Percentiles rank a stretch among this genome's conserved stretches.
phyloP scores from a whole-genome alignment of 2,888 invertebrate genomes.

The Argyra leucocephala region DNA sequence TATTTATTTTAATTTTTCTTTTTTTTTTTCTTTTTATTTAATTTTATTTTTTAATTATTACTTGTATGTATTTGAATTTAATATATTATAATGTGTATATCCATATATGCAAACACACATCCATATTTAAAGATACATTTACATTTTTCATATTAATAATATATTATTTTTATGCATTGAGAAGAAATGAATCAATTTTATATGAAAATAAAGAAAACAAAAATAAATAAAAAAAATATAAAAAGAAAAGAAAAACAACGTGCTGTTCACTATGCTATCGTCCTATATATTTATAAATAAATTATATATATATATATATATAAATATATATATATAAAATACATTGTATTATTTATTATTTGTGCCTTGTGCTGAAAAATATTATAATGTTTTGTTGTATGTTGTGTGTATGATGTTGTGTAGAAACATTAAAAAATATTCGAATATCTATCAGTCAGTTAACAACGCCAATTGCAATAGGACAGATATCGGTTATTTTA shows the following conservation, averaged over 20 bases:
- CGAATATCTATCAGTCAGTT: slow-evolving; percentile 1
- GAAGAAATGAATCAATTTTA: background rate
- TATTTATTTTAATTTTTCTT: background rate
- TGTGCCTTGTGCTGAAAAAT: no score
- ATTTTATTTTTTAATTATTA: no score
- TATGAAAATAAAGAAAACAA: background rate
- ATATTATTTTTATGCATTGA: background rate
- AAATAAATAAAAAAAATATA: background rate
- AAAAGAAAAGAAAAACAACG: background rate
- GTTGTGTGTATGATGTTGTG: background rate
- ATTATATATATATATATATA: no score
- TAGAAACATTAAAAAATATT: background rate
- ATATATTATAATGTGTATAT: no score
- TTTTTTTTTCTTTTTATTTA: background rate
- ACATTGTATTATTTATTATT: no score
- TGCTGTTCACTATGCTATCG: background rate
- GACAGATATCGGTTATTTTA: slow-evolving; percentile 1
- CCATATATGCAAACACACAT: no score
- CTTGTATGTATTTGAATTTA: no score
- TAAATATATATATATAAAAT: no score
- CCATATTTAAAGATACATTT: no score
- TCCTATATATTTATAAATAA: no score
- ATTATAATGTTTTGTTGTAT: background rate
- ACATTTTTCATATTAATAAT: background rate
- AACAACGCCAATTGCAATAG: slow-evolving; percentile 3